These are phyloP conservation scores for Campoplex nolae DNA, from an alignment of 2,888 invertebrate species.

Conservation along the genomic window DNA sequence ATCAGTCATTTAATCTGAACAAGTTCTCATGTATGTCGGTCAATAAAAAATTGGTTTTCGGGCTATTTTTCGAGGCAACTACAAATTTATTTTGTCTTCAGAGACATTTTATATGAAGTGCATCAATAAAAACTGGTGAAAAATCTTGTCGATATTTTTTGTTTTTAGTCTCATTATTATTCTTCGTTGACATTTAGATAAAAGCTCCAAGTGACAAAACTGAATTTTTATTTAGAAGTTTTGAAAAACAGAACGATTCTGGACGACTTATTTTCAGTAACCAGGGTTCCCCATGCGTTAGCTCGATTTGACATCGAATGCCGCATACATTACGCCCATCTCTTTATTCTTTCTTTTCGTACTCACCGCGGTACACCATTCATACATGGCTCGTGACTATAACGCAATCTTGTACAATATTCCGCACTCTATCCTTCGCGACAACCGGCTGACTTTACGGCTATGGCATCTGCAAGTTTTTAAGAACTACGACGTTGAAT, in stretches of 20 bases:
- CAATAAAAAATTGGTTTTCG: not conserved
- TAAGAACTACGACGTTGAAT: slow-evolving; percentile 18
- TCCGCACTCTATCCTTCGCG: slow-evolving; percentile 46
- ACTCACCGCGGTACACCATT: slow-evolving; percentile 8
- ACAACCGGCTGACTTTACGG: slow-evolving; percentile 57
- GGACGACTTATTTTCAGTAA: not conserved
- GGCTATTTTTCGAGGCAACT: not conserved
- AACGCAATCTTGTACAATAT: slow-evolving; percentile 55
- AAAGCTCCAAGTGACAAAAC: not conserved
- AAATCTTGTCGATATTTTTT: not conserved
- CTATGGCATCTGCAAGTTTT: slow-evolving; percentile 27
- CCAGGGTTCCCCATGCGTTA: no score
- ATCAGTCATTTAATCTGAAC: not conserved
- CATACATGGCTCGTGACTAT: slow-evolving; percentile 30
- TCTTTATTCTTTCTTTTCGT: slow-evolving; percentile 32
- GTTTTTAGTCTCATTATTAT: not conserved
- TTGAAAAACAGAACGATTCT: not conserved
- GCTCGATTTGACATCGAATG: slow-evolving; percentile 1
- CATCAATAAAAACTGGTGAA: not conserved
- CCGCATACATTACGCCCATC: not conserved
- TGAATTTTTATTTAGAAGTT: not conserved
- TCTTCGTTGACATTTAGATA: no score
- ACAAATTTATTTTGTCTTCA: not conserved
- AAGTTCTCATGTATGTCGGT: not conserved
- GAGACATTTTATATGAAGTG: not conserved